Base-by-base conservation (phyloP, 2,797 vertebrate genomes). In the Falco peregrinus region DNA sequence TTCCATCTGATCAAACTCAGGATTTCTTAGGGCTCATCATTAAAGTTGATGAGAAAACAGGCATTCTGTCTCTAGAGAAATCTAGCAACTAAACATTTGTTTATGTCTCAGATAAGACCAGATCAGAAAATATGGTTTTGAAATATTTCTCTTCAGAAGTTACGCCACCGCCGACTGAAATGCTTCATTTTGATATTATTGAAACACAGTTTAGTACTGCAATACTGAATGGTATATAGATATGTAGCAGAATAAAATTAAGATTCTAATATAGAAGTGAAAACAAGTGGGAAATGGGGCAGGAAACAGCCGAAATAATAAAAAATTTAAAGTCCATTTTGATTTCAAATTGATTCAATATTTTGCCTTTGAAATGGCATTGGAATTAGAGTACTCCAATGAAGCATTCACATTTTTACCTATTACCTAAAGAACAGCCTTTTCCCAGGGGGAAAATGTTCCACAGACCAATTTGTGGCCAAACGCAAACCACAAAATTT, bases 221-320 rank as follows among this genome's bases (percentile, higher is more conserved):
- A 85, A 2, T 77, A 48, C 35, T 69, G 61, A 65, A 65, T 96
- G 84, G 48, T 45, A 81, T 60, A 77, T 20, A 48, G 88, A 57
- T 61, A 50, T 60, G 67, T 69, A 79, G 89, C 28, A 93, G 82
- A 90, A 76, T 56, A 95, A 92, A 87, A 96, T 96, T 97, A 95
- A 89, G 90, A 82, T 93, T 96, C 76, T 92, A 92, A 95, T 95
- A 84, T 35, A 82, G 73, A 84, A 96, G 51, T 35, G 84, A 92
- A 95, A 97, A 95, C 92, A 97, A 92, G 93, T 84, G 87, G 92
- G 93, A 96, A 96, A 97, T 94, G 79, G 74, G 94, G 92, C 87
- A 86, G 13, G 64, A 84, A 86, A 85, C 56, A 88, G 65, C 31
- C 19, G 6, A 96, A 94, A 95, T 89, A 96, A 89, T 94, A 97